Conservation (phyloP, 2,797 vertebrate genomes). For the Anableps anableps region DNA sequence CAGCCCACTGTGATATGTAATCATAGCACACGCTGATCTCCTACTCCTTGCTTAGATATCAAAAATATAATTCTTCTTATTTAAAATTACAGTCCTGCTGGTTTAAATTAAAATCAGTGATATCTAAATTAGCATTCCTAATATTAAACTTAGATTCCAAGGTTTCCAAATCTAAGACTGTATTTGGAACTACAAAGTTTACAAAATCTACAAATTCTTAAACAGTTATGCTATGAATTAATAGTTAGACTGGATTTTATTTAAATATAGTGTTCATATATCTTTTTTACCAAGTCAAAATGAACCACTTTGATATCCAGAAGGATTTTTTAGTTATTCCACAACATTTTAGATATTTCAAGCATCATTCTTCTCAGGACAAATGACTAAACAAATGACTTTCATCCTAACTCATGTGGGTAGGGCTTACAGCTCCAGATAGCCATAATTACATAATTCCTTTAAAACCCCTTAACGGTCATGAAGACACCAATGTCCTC, state of each 20-base stretch:
- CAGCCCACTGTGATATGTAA: neutral
- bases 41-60: neutral
- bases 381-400: neutral
- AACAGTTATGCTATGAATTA: neutral
- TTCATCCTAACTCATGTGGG: neutral
- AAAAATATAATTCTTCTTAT: neutral
- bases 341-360: neutral
- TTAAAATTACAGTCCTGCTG: neutral
- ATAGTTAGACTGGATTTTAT: neutral
- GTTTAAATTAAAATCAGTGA: neutral
- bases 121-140: neutral
- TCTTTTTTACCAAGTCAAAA: neutral
- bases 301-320: neutral
- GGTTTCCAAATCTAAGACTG: neutral
- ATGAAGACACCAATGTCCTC: too few species aligned
- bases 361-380: neutral
- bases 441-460: neutral
- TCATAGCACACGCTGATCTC: neutral
- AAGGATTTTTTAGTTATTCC: neutral
- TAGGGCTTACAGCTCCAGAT: neutral
- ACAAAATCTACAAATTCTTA: neutral
- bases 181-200: neutral
- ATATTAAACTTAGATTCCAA: neutral
- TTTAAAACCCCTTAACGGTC: too few species aligned
- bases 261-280: neutral